These are phyloP conservation scores for Leptopterna dolabrata DNA, from an alignment of 2,888 invertebrate species.

Conservation along the genomic window DNA sequence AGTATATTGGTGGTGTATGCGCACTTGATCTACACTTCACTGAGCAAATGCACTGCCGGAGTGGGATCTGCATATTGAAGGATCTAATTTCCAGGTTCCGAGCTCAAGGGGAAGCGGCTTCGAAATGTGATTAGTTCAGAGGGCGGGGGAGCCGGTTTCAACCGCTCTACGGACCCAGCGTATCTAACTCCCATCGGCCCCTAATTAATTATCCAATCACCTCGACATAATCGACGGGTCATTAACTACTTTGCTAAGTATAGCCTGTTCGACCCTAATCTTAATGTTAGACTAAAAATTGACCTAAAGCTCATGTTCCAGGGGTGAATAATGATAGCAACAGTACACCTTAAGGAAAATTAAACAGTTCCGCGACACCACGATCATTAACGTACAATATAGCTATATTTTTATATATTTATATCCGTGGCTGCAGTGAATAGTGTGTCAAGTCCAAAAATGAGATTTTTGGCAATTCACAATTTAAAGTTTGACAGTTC, in stretches of 20 bases:
- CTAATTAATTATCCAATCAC: constrained; percentile 1
- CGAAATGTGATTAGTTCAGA: not conserved
- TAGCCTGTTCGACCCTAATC: not conserved
- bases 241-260: not conserved
- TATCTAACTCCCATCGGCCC: not conserved
- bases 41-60: not conserved
- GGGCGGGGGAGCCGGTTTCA: not conserved
- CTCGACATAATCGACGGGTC: not conserved
- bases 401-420: too few species aligned
- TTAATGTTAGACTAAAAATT: not conserved
- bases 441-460: too few species aligned
- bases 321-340: not conserved
- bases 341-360: too few species aligned
- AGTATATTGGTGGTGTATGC: too few species aligned
- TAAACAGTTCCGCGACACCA: too few species aligned
- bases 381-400: too few species aligned
- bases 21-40: too few species aligned
- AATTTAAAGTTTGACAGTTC: too few species aligned
- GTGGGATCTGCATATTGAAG: not conserved
- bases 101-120: not conserved
- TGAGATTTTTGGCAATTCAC: too few species aligned
- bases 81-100: not conserved
- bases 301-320: not conserved
- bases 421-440: too few species aligned
- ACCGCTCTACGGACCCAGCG: not conserved